These are phyloP conservation scores for Urocynchramus pylzowi DNA, from an alignment of 2,113 vertebrate genomes.

Conservation along the genomic window DNA sequence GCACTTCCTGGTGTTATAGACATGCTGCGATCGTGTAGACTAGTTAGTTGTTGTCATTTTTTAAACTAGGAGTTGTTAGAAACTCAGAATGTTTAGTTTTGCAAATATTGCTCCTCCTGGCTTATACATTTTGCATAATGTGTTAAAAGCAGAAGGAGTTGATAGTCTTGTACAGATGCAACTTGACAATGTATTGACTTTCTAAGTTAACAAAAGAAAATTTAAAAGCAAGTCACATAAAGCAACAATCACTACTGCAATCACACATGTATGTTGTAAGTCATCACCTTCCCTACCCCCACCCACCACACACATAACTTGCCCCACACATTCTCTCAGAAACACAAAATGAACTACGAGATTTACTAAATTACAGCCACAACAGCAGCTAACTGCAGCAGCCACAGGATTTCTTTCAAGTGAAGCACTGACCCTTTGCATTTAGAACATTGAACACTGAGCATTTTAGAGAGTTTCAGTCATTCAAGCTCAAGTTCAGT, in stretches of 20 bases:
- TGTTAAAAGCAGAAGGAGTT: slow-evolving; percentile 57
- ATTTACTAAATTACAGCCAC: slow-evolving; percentile 72
- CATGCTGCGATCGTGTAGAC: slow-evolving; percentile 54
- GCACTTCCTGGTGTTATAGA: slow-evolving; percentile 42
- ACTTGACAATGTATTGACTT: slow-evolving; percentile 49
- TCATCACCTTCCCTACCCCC: slow-evolving; percentile 29
- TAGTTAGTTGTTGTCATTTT: slow-evolving; percentile 45
- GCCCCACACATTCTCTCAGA: slow-evolving; percentile 76
- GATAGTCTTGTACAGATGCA: slow-evolving; percentile 47
- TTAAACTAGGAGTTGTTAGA: slow-evolving; percentile 52
- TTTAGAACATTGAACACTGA: slow-evolving; percentile 48
- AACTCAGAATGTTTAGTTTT: slow-evolving; percentile 45
- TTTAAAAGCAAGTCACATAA: slow-evolving; percentile 71
- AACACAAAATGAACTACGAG: slow-evolving; percentile 76
- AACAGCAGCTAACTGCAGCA: slow-evolving; percentile 78
- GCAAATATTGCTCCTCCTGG: slow-evolving; percentile 66
- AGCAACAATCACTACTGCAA: slow-evolving; percentile 74
- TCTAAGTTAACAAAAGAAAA: slow-evolving; percentile 62
- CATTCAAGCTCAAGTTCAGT: slow-evolving; percentile 56
- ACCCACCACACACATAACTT: slow-evolving; percentile 65
- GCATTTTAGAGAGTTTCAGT: slow-evolving; percentile 53
- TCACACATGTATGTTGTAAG: slow-evolving; percentile 61
- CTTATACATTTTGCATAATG: slow-evolving; percentile 53
- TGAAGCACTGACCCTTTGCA: slow-evolving; percentile 43
- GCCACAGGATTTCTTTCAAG: slow-evolving; percentile 74